Conservation (phyloP, 2,888 invertebrate genomes). For the Hirtodrosophila trivittata region DNA sequence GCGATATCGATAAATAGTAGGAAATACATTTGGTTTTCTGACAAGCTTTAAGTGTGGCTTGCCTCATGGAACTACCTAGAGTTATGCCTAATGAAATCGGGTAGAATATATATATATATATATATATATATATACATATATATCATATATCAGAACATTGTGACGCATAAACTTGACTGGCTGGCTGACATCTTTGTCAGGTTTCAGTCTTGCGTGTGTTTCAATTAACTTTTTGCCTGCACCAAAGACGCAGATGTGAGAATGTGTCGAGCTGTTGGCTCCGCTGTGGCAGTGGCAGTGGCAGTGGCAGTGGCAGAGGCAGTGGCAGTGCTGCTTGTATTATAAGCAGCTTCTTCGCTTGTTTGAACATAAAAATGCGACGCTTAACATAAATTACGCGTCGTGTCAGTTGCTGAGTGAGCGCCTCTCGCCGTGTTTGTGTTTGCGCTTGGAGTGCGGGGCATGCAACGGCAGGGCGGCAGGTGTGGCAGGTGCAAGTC, state of each 20-base stretch:
- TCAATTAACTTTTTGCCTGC: slow-evolving; percentile 78
- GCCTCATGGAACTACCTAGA: no score
- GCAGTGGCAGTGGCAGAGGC: neutral
- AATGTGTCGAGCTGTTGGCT: slow-evolving; percentile 31
- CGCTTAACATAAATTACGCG: slow-evolving; percentile 79
- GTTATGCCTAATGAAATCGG: no score
- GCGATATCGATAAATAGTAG: no score
- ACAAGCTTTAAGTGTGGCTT: no score
- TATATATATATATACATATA: no score
- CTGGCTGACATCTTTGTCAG: slow-evolving; percentile 46
- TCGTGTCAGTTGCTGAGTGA: slow-evolving; percentile 46
- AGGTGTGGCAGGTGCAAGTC: slow-evolving; percentile 62
- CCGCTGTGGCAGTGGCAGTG: slow-evolving; percentile 4
- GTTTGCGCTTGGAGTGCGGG: slow-evolving; percentile 11
- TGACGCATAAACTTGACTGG: slow-evolving; percentile 43
- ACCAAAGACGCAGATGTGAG: slow-evolving; percentile 56
- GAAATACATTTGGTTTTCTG: no score
- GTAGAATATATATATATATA: no score
- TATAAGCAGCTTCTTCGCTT: slow-evolving; percentile 77
- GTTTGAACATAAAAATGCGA: slow-evolving; percentile 77
- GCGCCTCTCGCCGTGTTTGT: slow-evolving; percentile 31
- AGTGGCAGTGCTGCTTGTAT: slow-evolving; percentile 43
- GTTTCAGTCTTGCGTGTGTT: slow-evolving; percentile 70
- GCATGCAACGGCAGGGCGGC: slow-evolving; percentile 15
- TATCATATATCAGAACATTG: slow-evolving; percentile 7